Evolutionary conservation across 2,113 vertebrate species (phyloP), one percentile per base, ranked within the genome.

Genomic region (Ceyx cyanopectus): DNA sequence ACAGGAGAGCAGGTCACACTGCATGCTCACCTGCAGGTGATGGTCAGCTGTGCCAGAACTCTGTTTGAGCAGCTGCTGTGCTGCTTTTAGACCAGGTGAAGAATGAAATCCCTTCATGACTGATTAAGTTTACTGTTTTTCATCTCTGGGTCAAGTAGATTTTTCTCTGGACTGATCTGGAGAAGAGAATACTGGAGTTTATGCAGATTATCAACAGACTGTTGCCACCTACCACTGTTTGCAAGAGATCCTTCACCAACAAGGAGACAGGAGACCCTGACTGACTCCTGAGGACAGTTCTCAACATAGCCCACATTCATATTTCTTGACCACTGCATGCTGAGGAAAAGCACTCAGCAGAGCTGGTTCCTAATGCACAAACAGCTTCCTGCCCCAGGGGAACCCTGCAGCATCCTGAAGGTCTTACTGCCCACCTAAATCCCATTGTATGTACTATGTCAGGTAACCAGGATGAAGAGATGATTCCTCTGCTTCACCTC

Each of bases 51-150:
- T 81, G 84, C 87, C 87, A 94, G 54, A 82, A 80, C 58, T 82
- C 63, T 90, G 72, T 94, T 94, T 91, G 73, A 78, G 70, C 78
- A 92, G 89, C 93, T 94, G 74, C 30, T 3, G 3, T 51, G 58
- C 67, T 74, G 63, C 54, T 68, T 85, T 73, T 50, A 12, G 79
- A 73, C 32, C 12, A 73, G 53, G 23, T 51, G 74, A 88, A 87
- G 51, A 93, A 84, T 79, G 12, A 92, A 90, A 77, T 63, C 34
- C 58, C 20, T 75, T 78, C 54, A 45, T 40, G 26, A 77, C 45
- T 68, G 56, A 81, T 14, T 50, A 78, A 56, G 40, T 37, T 67
- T 76, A 61, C 27, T 87, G 41, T 8, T 84, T 89, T 66, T 5
- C 43, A 66, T 85, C 78, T 76, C 75, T 66, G 14, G 12, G n/a